A percentile compares a stretch with the other conserved stretches of the same genome.
These are phyloP conservation scores for Conchocele bisecta DNA, from an alignment of 2,888 invertebrate species.

Conservation along the genomic window DNA sequence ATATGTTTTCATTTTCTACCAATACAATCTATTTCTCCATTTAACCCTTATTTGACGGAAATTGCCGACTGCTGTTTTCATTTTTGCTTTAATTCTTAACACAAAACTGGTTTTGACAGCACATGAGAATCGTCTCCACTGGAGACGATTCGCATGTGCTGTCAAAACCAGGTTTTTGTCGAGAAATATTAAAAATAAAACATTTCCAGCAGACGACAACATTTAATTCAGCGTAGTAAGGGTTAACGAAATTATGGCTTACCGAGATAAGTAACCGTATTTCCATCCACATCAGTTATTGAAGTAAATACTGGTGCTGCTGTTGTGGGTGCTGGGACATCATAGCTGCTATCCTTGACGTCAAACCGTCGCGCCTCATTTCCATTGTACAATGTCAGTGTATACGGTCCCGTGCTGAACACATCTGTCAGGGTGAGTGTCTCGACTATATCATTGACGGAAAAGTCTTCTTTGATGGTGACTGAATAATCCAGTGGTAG, in stretches of 20 bases:
- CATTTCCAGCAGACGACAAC: no score
- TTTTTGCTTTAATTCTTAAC: no score
- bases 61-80: no score
- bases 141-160: no score
- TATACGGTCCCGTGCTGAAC: constrained; percentile 65
- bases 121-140: no score
- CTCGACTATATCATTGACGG: constrained; percentile 65
- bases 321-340: constrained; percentile 58
- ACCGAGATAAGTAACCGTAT: constrained; percentile 66
- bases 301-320: constrained; percentile 48
- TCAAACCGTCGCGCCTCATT: constrained; percentile 70
- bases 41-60: no score
- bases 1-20: no score
- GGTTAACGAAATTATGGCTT: constrained; percentile 25
- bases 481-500: constrained; percentile 67
- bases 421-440: constrained; percentile 62
- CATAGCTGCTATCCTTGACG: constrained; percentile 57
- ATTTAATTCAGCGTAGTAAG: no score
- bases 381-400: constrained; percentile 44
- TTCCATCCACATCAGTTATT: constrained; percentile 63
- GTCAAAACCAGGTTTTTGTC: no score
- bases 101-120: no score
- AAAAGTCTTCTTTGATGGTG: constrained; percentile 66
- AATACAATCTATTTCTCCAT: no score
- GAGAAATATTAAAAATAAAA: no score